Conservation (phyloP, 1,140 invertebrate species). For the Homarus americanus region DNA sequence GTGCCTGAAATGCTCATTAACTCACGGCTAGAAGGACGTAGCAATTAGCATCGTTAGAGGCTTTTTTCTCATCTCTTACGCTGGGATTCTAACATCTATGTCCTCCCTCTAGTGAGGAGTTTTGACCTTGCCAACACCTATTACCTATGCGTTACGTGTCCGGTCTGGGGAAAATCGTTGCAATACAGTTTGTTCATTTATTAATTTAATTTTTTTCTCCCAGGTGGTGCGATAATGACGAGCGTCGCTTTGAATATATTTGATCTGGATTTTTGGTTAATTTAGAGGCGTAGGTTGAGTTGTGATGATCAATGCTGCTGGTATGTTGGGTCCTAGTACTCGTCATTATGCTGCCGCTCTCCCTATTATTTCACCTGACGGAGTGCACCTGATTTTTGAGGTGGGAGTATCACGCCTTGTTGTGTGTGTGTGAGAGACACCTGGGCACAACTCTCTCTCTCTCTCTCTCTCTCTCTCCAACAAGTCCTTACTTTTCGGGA, state of each 20-base stretch:
- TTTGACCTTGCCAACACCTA: conserved; percentile 9
- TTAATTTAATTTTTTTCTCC: not conserved
- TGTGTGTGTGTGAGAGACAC: not conserved
- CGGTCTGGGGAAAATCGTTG: not conserved
- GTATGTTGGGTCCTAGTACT: not conserved
- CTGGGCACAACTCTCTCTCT: not conserved
- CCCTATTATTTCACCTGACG: too few species aligned
- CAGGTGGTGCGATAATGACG: not conserved
- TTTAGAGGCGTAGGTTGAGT: not conserved
- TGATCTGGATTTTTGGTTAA: conserved; percentile 10
- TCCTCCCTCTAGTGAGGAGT: not conserved
- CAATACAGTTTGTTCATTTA: conserved; percentile 8
- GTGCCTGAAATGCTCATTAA: conserved; percentile 46
- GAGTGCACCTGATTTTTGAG: too few species aligned
- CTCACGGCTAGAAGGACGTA: conserved; percentile 41
- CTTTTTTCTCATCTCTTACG: conserved; percentile 20
- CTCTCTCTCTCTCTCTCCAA: too few species aligned
- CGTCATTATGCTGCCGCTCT: too few species aligned
- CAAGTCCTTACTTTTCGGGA: not conserved
- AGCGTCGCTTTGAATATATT: not conserved
- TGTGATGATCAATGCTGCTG: not conserved
- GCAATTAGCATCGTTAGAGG: conserved; percentile 50
- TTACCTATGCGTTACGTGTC: not conserved
- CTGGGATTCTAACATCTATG: conserved; percentile 18
- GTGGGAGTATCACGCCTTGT: too few species aligned